Evolutionary conservation across 2,113 vertebrate genomes (phyloP).

Genomic region (Tetraodon nigroviridis): DNA sequence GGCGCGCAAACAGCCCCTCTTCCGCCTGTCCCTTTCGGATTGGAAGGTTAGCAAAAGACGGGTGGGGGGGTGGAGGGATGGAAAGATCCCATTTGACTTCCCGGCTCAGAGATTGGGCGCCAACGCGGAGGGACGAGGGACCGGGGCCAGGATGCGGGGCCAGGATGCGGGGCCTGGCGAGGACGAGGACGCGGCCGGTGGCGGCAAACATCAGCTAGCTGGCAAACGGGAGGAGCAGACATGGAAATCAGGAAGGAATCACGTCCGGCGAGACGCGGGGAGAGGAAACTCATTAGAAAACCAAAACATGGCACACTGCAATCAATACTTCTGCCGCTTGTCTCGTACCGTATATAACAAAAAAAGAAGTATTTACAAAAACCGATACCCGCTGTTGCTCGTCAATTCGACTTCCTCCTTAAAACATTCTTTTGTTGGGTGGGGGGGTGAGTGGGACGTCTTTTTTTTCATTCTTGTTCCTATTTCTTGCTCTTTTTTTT

Average conservation of each 20-base stretch:
- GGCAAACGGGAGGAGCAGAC: slow-evolving; percentile 66
- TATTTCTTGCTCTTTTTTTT: slow-evolving; percentile 26
- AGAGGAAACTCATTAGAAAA: slow-evolving; percentile 68
- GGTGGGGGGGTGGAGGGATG: too few species aligned
- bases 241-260: slow-evolving; percentile 47
- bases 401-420: slow-evolving; percentile 54
- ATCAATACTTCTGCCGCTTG: slow-evolving; percentile 76
- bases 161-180: slow-evolving; percentile 33
- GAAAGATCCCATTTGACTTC: slow-evolving; percentile 44
- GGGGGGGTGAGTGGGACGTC: slow-evolving; percentile 53
- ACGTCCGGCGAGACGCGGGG: slow-evolving; percentile 69
- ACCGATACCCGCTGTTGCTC: slow-evolving; percentile 65
- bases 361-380: slow-evolving; percentile 81
- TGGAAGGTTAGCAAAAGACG: slow-evolving; percentile 28
- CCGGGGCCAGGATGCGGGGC: slow-evolving; percentile 19
- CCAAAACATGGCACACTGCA: slow-evolving; percentile 74
- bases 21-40: slow-evolving; percentile 22
- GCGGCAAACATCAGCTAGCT: slow-evolving; percentile 68
- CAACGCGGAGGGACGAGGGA: slow-evolving; percentile 21
- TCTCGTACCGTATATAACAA: slow-evolving; percentile 75
- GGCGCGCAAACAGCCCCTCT: slow-evolving; percentile 39
- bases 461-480: slow-evolving; percentile 28
- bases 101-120: slow-evolving; percentile 25
- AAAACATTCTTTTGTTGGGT: slow-evolving; percentile 70
- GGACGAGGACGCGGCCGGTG: slow-evolving; percentile 54